Conservation (phyloP, 2,113 vertebrate species). For the Chloroceryle aenea region DNA sequence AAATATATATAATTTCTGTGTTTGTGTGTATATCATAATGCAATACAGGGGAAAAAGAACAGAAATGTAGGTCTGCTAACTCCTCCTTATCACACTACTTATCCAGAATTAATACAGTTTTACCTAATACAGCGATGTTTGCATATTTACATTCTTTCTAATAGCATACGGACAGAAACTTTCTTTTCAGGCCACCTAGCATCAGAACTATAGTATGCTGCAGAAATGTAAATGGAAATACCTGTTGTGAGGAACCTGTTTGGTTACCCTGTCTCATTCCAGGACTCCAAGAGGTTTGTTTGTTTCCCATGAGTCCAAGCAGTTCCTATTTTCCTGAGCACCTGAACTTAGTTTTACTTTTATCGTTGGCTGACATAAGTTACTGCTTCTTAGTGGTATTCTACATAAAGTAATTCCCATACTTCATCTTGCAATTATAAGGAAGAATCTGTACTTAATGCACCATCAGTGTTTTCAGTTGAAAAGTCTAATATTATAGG, state of each 20-base stretch:
- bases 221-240: not conserved
- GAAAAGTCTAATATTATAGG: not conserved
- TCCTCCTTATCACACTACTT: not conserved
- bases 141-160: not conserved
- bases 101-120: not conserved
- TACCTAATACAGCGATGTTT: not conserved
- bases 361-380: not conserved
- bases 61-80: not conserved
- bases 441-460: not conserved
- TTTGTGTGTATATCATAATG: not conserved
- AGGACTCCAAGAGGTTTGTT: not conserved
- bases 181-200: not conserved
- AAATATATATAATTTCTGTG: not conserved
- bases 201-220: not conserved
- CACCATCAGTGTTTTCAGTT: not conserved
- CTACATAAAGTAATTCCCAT: not conserved
- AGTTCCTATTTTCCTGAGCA: not conserved
- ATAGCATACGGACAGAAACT: not conserved
- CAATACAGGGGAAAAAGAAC: not conserved
- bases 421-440: not conserved
- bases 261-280: not conserved
- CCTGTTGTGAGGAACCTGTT: not conserved
- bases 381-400: not conserved
- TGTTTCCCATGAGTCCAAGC: not conserved
- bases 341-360: not conserved